Conservation (phyloP, 2,888 invertebrate genomes). For the Labia minor region DNA sequence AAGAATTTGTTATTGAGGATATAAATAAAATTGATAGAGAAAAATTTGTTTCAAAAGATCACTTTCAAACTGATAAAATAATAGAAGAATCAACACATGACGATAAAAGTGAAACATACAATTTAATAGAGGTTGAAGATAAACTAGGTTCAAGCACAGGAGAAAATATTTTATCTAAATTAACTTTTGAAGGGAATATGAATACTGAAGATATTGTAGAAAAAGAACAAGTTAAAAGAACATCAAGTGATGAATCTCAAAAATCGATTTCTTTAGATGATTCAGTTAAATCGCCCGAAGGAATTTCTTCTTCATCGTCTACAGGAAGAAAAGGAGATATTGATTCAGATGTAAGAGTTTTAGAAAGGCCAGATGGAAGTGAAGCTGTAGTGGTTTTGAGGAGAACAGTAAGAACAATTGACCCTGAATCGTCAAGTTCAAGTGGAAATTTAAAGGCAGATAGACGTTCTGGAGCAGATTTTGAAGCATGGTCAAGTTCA, state of each 20-base stretch:
- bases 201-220: constrained; percentile 20
- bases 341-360: constrained; percentile 30
- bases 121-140: constrained; percentile 19
- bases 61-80: constrained; percentile 26
- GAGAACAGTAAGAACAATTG: constrained; percentile 28
- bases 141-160: constrained; percentile 8
- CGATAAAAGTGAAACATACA: constrained; percentile 23
- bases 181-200: not conserved
- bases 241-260: constrained; percentile 37
- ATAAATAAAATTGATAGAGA: constrained; percentile 28
- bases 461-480: constrained; percentile 63
- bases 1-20: constrained; percentile 25
- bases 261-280: constrained; percentile 32
- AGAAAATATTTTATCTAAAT: constrained; percentile 18
- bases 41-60: constrained; percentile 19
- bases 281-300: constrained; percentile 43
- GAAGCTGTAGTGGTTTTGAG: constrained; percentile 25
- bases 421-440: constrained; percentile 31
- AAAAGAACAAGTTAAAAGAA: constrained; percentile 34
- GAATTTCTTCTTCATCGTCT: constrained; percentile 38
- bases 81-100: constrained; percentile 23
- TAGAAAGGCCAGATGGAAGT: constrained; percentile 32
- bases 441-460: constrained; percentile 39
- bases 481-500: constrained; percentile 74
- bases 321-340: constrained; percentile 33